Percentiles rank a stretch among this genome's conserved stretches.
These are phyloP conservation scores for Drosophila pectinifera DNA, from an alignment of 1,140 invertebrate genomes.

Conservation along the genomic window DNA sequence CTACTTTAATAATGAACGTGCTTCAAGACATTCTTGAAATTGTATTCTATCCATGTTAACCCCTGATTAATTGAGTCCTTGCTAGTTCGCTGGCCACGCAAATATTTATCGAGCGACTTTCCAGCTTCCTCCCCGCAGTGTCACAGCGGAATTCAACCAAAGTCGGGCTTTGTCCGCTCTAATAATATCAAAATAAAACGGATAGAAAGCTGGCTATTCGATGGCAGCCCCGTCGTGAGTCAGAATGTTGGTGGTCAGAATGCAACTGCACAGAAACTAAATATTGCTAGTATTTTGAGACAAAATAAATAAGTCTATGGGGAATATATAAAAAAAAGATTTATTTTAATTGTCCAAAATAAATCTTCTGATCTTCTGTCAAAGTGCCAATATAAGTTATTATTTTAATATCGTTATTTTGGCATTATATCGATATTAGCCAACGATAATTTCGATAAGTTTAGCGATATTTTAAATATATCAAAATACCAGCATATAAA, in stretches of 20 bases:
- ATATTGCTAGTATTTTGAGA: neutral
- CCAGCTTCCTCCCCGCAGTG: slow-evolving; percentile 30
- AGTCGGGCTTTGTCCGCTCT: slow-evolving; percentile 24
- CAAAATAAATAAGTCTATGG: neutral
- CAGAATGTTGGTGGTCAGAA: neutral
- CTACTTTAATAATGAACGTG: slow-evolving; percentile 2
- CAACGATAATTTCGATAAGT: no score
- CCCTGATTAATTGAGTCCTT: slow-evolving; percentile 2
- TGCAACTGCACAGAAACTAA: slow-evolving; percentile 1
- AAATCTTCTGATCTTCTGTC: no score
- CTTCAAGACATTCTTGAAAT: no score
- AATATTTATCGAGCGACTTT: slow-evolving; percentile 17
- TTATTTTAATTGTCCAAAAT: neutral
- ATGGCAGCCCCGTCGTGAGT: slow-evolving; percentile 16
- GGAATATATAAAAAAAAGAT: no score
- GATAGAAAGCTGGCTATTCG: slow-evolving; percentile 5
- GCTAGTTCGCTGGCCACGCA: neutral
- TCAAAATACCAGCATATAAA: no score
- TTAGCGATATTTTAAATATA: no score
- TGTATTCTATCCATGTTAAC: neutral
- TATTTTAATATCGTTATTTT: neutral
- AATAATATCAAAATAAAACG: slow-evolving; percentile 43
- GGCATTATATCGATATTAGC: neutral
- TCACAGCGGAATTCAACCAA: slow-evolving; percentile 24
- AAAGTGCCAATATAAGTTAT: no score